Percentiles rank a stretch among this genome's conserved stretches.
These are phyloP conservation scores for Sparus aurata DNA, from an alignment of 2,797 vertebrate genomes.

Conservation along the genomic window DNA sequence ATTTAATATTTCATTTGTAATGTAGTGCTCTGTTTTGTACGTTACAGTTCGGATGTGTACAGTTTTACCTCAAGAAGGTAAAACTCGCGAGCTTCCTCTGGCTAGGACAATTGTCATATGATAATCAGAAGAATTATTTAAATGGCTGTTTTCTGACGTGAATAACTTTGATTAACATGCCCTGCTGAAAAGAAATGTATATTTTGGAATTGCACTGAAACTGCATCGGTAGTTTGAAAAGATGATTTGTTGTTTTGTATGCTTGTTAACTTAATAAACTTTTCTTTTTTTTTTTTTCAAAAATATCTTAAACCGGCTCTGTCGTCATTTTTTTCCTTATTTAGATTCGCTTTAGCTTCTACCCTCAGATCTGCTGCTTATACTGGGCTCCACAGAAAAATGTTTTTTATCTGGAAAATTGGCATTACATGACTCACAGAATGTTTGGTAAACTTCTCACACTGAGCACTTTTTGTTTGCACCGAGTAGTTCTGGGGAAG, in stretches of 20 bases:
- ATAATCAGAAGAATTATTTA: conserved; percentile 75
- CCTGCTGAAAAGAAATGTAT: conserved; percentile 81
- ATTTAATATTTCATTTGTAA: conserved; percentile 77
- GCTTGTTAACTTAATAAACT: conserved; percentile 86
- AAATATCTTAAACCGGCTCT: conserved; percentile 42
- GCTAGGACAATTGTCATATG: conserved; percentile 73
- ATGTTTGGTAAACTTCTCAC: background rate
- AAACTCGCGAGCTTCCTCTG: conserved; percentile 74
- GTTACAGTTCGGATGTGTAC: conserved; percentile 55
- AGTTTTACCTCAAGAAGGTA: conserved; percentile 77
- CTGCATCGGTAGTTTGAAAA: conserved; percentile 78
- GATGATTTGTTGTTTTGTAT: conserved; percentile 83
- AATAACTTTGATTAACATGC: conserved; percentile 77
- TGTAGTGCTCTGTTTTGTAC: conserved; percentile 69
- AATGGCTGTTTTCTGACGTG: conserved; percentile 68
- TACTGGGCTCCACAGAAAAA: background rate
- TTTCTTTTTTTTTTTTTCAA: conserved; percentile 67
- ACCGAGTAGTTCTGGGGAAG: too few species aligned
- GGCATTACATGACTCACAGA: background rate
- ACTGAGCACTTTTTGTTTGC: conserved; percentile 4
- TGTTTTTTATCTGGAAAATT: background rate
- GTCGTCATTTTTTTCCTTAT: background rate
- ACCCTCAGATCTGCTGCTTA: background rate
- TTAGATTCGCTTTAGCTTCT: background rate
- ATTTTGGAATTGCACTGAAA: conserved; percentile 88